These are phyloP conservation scores for Corythornis vintsioides DNA, from an alignment of 2,113 vertebrate species.

Conservation along the genomic window DNA sequence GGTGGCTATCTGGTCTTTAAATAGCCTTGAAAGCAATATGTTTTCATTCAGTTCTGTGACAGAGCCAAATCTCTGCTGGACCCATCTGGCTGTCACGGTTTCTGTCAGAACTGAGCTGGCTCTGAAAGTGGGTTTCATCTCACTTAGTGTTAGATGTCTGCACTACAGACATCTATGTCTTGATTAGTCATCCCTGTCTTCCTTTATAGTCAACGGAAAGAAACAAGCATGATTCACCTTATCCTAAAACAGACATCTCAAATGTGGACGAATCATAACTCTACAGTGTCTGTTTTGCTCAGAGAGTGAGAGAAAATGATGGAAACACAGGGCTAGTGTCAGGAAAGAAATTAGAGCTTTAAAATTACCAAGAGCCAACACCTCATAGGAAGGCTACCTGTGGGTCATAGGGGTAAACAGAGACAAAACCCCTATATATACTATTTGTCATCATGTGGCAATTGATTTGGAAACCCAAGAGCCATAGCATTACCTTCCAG, in stretches of 20 bases:
- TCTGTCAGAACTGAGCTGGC: neutral
- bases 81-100: neutral
- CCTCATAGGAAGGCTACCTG: neutral
- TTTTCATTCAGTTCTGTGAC: neutral
- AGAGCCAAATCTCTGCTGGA: conserved; percentile 22
- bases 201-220: conserved; percentile 15
- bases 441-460: neutral
- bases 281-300: neutral
- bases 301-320: neutral
- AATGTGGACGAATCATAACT: conserved; percentile 36
- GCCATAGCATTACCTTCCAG: neutral
- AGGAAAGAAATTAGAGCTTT: neutral
- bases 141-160: conserved; percentile 11
- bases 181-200: conserved; percentile 38
- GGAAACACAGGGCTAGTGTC: neutral
- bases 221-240: conserved; percentile 36
- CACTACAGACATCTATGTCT: conserved; percentile 13
- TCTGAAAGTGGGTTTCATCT: neutral
- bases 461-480: neutral
- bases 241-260: conserved; percentile 18
- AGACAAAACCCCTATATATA: fast-evolving
- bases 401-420: neutral
- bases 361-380: neutral
- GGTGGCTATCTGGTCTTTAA: neutral
- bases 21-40: neutral